These are phyloP conservation scores for Heliornis fulica DNA, from an alignment of 2,113 vertebrate species.

Conservation along the genomic window DNA sequence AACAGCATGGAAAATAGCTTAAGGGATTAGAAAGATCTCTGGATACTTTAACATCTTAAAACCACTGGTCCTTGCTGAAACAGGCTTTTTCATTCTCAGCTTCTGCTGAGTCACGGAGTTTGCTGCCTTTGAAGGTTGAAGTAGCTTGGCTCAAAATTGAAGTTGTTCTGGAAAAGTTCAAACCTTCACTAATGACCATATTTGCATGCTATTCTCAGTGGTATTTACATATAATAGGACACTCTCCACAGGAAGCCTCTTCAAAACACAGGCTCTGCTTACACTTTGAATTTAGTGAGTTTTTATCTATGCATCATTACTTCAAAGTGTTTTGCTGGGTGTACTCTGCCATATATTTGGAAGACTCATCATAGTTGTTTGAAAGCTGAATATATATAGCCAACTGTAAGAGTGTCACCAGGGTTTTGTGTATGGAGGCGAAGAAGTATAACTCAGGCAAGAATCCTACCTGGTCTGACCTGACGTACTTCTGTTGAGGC, in stretches of 20 bases:
- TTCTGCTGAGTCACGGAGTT: slow-evolving; percentile 41
- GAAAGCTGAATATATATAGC: slow-evolving; percentile 1
- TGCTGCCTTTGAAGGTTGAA: slow-evolving; percentile 37
- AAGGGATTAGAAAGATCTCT: slow-evolving; percentile 49
- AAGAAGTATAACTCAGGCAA: background rate
- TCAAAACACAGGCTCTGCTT: slow-evolving; percentile 13
- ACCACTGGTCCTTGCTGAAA: slow-evolving; percentile 12
- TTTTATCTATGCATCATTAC: slow-evolving; percentile 21
- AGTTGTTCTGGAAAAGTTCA: slow-evolving; percentile 34
- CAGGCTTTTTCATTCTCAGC: background rate
- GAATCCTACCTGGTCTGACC: slow-evolving; percentile 15
- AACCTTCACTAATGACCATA: slow-evolving; percentile 13
- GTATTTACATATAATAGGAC: slow-evolving; percentile 39
- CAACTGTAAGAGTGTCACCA: slow-evolving; percentile 3
- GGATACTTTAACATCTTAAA: slow-evolving; percentile 3
- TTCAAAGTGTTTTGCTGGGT: slow-evolving; percentile 29
- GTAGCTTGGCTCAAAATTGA: slow-evolving; percentile 1
- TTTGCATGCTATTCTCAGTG: slow-evolving; percentile 4
- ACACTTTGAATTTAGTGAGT: slow-evolving; percentile 15
- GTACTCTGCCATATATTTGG: slow-evolving; percentile 13
- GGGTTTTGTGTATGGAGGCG: background rate
- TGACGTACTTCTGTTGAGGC: background rate
- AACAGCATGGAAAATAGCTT: slow-evolving; percentile 29
- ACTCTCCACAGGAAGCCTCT: background rate
- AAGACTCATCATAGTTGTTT: slow-evolving; percentile 3